Evolutionary conservation across 1,140 invertebrate species (phyloP).

Genomic region (Cydia amplana): DNA sequence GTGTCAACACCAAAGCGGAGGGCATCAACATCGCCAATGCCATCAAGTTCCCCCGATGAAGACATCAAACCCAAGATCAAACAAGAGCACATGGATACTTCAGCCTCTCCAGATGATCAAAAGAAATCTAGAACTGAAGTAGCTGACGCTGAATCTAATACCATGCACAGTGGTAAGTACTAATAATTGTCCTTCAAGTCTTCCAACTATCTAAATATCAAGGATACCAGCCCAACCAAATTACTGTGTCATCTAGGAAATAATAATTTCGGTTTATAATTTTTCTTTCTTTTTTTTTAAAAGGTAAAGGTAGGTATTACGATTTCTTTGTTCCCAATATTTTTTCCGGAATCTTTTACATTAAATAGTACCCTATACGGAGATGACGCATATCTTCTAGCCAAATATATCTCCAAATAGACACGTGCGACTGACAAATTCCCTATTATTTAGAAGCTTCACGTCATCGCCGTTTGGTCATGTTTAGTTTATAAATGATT

Average conservation of each 20-base stretch:
- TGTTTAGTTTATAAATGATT: slow-evolving; percentile 74
- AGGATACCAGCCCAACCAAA: not conserved
- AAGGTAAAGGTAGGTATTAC: not conserved
- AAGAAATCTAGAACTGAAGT: slow-evolving; percentile 89
- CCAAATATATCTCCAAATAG: slow-evolving; percentile 35
- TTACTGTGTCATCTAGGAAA: slow-evolving; percentile 17
- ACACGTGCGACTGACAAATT: slow-evolving; percentile 53
- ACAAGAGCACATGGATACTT: slow-evolving; percentile 84
- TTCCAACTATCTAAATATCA: not conserved
- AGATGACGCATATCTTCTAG: slow-evolving; percentile 15
- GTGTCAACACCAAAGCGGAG: slow-evolving; percentile 82
- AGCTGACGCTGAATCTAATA: slow-evolving; percentile 92
- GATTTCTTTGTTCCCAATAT: not conserved
- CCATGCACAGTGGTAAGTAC: slow-evolving; percentile 91
- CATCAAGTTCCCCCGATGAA: slow-evolving; percentile 82
- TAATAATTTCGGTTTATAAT: no score
- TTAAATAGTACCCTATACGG: slow-evolving; percentile 5
- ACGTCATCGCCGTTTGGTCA: slow-evolving; percentile 59
- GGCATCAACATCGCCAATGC: slow-evolving; percentile 83
- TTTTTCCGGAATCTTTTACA: not conserved
- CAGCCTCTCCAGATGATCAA: slow-evolving; percentile 80
- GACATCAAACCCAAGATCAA: slow-evolving; percentile 88
- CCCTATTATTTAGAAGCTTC: slow-evolving; percentile 47
- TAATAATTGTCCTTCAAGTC: not conserved
- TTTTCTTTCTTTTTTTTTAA: not conserved